Evolutionary conservation across 2,797 vertebrate genomes (phyloP), one percentile per base, ranked within the genome.

Genomic region (Champsocephalus esox): DNA sequence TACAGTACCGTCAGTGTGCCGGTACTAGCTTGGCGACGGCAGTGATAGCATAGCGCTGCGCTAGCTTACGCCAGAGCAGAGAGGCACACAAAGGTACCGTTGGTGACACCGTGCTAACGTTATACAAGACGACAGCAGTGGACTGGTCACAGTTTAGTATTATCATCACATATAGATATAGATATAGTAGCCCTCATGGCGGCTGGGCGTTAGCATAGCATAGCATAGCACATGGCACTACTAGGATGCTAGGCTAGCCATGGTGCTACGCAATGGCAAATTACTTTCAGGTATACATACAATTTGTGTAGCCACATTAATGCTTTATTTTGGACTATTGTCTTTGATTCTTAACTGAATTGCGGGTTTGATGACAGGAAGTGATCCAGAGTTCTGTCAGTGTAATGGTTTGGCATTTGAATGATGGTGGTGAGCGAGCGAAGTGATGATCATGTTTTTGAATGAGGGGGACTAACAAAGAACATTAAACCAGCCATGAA

Each of bases 311-410:
- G 67, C 78, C 70, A 76, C 69, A 73, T 52, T 51, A 70, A 82
- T 71, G 34, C 58, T 83, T 73, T 41, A 3, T 24, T 19, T 52
- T 21, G n/a, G 62, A 66, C 49, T 77, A 64, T 46, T 44, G 12
- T 75, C 54, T 72, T 82, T 70, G 61, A 77, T 76, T 72, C 80
- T 4, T 28, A 24, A 74, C 75, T 85, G 57, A 68, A 61, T 74
- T 49, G 72, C 83, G 75, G 81, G 56, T 77, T 70, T 84, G 77
- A 89, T 89, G 86, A 74, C 80, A 70, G 79, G 74, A 80, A 86
- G 87, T 87, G 84, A 84, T 89, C 73, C 77, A 92, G 93, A 91
- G 93, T 92, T 94, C 90, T 94, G 92, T 94, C 93, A 92, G 92
- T 91, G 89, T 92, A 92, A 95, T 95, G 92, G 91, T 89, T 92